Percentiles rank a stretch among this genome's conserved stretches.
phyloP scores from a whole-genome alignment of 2,888 invertebrate genomes.

The Acanthosoma haemorrhoidale region DNA sequence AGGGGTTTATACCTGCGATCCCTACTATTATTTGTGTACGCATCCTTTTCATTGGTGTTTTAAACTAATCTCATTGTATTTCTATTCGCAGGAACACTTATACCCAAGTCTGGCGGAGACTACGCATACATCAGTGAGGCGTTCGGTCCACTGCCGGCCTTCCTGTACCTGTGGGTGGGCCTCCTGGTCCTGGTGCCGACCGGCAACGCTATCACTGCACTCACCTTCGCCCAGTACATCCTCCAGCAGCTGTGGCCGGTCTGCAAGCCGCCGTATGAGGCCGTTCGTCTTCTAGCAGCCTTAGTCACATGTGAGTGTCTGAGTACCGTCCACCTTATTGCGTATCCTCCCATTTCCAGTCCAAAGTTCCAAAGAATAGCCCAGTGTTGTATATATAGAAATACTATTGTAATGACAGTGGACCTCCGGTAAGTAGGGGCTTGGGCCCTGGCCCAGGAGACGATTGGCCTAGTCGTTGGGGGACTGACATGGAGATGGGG shows the following conservation, averaged over 20 bases:
- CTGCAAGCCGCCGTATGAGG: conserved; percentile 74
- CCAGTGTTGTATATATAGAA: no score
- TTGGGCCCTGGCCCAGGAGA: no score
- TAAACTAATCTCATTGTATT: background rate
- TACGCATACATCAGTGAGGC: conserved; percentile 91
- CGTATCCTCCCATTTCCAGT: no score
- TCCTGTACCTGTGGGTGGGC: conserved; percentile 91
- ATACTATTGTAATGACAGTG: no score
- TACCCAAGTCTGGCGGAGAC: conserved; percentile 92
- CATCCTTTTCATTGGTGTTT: no score
- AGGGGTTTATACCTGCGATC: no score
- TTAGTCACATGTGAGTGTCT: conserved; percentile 79
- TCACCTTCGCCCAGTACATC: conserved; percentile 90
- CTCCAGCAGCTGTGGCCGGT: conserved; percentile 80
- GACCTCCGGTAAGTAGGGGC: no score
- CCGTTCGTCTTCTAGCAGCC: conserved; percentile 81
- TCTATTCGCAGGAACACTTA: conserved; percentile 73
- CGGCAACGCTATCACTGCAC: conserved; percentile 87
- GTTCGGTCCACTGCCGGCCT: conserved; percentile 83
- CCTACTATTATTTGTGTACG: no score
- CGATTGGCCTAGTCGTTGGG: no score
- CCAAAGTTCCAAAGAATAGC: no score
- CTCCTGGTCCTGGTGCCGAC: conserved; percentile 86
- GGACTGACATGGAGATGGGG: no score
- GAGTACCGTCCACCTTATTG: no score